Evolutionary conservation across 2,113 vertebrate species (phyloP), one percentile per base, ranked within the genome.

Genomic region (Albula glossodonta): DNA sequence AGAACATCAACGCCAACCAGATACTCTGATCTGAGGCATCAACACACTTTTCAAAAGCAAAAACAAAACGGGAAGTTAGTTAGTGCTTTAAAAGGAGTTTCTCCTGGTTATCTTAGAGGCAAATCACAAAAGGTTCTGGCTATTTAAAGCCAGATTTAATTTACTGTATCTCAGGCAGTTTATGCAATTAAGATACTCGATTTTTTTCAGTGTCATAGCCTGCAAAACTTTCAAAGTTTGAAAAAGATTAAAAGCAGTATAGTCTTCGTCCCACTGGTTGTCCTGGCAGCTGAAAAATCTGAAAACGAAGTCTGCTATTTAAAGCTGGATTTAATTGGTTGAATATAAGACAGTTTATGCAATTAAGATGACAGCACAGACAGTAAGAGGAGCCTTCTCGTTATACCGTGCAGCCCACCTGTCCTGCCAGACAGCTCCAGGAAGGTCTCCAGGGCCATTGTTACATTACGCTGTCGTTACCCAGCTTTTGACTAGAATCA

Each of bases 281-380:
- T 80, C 53, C 78, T 60, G 78, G 52, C 84, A 85, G 74, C 15
- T 77, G 51, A 53, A 66, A 66, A 66, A 66, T 78, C n/a, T 25
- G 84, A 48, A 60, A 57, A n/a, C 2, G 41, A 51, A 31, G 83
- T 84, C 52, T 87, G 86, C 85, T 87, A 89, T 87, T 89, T 70
- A 5, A 79, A 83, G 87, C 84, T 85, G 81, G 86, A 82, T 51
- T 89, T 91, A 90, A 90, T 90, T 91, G 89, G 89, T 88, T 31
- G 82, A 88, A 88, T 87, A 84, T 87, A 85, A 91, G 87, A 89
- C 31, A 85, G 87, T 87, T 91, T 90, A 89, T 87, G 89, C 87
- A 89, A 90, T 91, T 90, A 91, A 89, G 86, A 85, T 90, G 88
- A 90, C 86, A 85, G 85, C 52, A 22, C 22, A 53, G 81, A 49